Evolutionary conservation across 2,797 vertebrate species (phyloP), one percentile per base, ranked within the genome.

Genomic region (Meda fulgida): DNA sequence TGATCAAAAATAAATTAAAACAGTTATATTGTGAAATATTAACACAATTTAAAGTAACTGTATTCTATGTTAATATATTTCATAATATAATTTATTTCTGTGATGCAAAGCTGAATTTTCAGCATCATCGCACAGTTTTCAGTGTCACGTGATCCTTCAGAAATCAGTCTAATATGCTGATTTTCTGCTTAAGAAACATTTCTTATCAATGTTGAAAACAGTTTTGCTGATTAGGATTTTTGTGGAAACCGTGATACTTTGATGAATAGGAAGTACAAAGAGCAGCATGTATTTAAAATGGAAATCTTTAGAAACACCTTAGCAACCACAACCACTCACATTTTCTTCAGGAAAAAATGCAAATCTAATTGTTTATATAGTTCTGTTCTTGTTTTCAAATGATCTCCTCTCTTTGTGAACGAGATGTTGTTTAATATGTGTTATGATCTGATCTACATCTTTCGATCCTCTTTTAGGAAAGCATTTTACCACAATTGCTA

Each of bases 401-500:
- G 2, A 73, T 75, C 16, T 75, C 16, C 29, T 8, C 19, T 40
- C 67, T 14, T 53, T 75, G 5, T 53, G 40, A 73, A 73, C 0
- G 26, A 13, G 11, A 2, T 53, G 29, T 75, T 34, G 10, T 34
- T 10, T 21, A 1, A n/a, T 23, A 16, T 40, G 29, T 23, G 34
- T 38, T 66, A 9, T 48, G 43, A 71, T 71, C 48, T 70, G 79
- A 29, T 55, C n/a, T n/a, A n/a, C 1, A 19, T 26, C 21, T 26
- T 46, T 21, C 1, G 18, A 46, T 36, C 40, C 21, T 81, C 40
- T 81, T 70, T 70, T 53, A 70, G 78, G 63, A 63, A 73, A 34
- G 3, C 21, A 1, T 65, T 73, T 34, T 2, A 31, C 48, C 34
- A 31, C 60, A 79, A 48, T 43, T 29, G 23, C 60, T 80, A 80